A percentile compares a stretch with the other conserved stretches of the same genome.
phyloP scores from a whole-genome alignment of 2,113 vertebrate species.

The Haliaeetus leucogaster region DNA sequence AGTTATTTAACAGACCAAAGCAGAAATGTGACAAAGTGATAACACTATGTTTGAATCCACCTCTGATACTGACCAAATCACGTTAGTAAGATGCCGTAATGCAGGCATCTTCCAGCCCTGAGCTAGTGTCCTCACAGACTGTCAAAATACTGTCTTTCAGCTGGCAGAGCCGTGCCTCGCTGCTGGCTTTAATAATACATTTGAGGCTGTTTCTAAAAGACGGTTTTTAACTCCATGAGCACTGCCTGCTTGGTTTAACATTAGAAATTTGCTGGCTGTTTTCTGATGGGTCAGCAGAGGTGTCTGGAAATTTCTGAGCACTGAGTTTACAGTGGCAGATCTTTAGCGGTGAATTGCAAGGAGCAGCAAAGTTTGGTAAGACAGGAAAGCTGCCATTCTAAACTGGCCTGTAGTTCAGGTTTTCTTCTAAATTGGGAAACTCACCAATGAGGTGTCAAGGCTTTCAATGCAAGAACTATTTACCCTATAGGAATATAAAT shows the following conservation, averaged over 20 bases:
- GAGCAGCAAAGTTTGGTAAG: background rate
- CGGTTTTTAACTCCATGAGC: background rate
- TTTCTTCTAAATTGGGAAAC: background rate
- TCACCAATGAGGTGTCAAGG: background rate
- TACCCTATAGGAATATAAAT: background rate
- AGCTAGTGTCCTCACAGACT: background rate
- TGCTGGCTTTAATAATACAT: background rate
- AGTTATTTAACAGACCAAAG: background rate
- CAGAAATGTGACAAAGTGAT: background rate
- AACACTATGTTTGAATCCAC: background rate
- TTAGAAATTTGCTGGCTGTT: background rate
- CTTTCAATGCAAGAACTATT: background rate
- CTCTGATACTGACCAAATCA: background rate
- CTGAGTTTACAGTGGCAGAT: background rate
- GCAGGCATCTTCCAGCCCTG: background rate
- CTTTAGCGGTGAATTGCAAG: background rate
- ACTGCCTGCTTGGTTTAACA: background rate
- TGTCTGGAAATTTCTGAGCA: background rate
- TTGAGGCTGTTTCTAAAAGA: background rate
- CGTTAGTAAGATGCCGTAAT: background rate
- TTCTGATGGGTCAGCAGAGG: background rate
- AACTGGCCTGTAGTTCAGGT: background rate
- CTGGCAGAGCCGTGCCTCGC: background rate
- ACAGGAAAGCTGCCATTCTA: background rate
- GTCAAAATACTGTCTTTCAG: background rate